phyloP scores from a whole-genome alignment of 37 sponge, comb jelly and placozoan species.

The Halichondria panicea region DNA sequence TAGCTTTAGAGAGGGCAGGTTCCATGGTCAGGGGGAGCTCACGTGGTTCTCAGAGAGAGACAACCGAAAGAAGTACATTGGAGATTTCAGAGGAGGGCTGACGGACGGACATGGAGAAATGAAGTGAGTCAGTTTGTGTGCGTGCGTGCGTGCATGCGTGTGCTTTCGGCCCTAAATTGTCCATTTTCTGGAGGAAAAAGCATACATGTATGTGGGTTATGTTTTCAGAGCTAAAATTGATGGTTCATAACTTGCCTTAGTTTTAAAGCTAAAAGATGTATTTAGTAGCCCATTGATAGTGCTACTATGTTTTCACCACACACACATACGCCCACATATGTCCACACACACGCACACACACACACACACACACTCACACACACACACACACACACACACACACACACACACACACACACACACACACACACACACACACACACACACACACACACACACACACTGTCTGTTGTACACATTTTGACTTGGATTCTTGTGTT shows the following conservation, averaged over 20 bases:
- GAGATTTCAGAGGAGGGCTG: conserved; percentile 67
- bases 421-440: no score
- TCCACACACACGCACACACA: no score
- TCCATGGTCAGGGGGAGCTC: conserved; percentile 68
- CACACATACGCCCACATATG: no score
- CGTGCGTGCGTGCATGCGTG: background rate
- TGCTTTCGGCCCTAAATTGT: background rate
- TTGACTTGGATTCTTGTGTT: no score
- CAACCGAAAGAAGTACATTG: conserved; percentile 68
- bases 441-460: no score
- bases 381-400: background rate
- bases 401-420: no score
- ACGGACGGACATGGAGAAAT: conserved; percentile 81
- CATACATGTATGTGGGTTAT: background rate
- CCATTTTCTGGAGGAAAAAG: background rate
- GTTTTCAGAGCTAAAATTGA: background rate
- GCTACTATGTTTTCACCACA: no score
- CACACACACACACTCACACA: no score
- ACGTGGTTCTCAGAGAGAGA: conserved; percentile 68
- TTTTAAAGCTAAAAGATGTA: no score
- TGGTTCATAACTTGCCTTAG: no score
- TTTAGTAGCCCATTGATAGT: no score
- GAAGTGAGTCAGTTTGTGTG: conserved; percentile 57
- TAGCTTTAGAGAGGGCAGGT: conserved; percentile 50
- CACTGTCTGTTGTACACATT: no score